Evolutionary conservation across 2,113 vertebrate species (phyloP).

Genomic region (Spea bombifrons): DNA sequence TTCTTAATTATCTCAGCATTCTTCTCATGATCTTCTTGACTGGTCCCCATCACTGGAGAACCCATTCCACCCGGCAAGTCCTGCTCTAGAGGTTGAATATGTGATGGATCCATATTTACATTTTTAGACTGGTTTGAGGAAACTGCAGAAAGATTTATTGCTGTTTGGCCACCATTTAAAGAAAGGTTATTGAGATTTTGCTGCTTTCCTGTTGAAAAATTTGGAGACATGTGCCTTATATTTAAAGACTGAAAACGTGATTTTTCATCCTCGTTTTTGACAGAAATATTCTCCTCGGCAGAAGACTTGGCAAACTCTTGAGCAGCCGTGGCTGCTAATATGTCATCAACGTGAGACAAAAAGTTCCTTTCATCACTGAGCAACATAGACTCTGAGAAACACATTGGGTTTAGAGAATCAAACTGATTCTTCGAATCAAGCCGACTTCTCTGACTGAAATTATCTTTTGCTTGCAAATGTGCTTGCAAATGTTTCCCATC

Average conservation of each 20-base stretch:
- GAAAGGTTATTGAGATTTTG: slow-evolving; percentile 74
- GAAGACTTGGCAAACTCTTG: slow-evolving; percentile 92
- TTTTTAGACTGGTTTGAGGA: slow-evolving; percentile 67
- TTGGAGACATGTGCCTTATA: slow-evolving; percentile 75
- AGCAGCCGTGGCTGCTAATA: slow-evolving; percentile 90
- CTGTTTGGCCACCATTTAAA: slow-evolving; percentile 80
- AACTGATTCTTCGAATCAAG: slow-evolving; percentile 90
- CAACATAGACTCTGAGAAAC: slow-evolving; percentile 92
- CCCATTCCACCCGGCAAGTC: slow-evolving; percentile 59
- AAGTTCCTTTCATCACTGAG: slow-evolving; percentile 92
- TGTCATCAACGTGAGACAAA: slow-evolving; percentile 94
- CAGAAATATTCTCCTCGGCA: slow-evolving; percentile 73
- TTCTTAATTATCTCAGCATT: slow-evolving; percentile 62
- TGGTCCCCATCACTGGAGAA: slow-evolving; percentile 59
- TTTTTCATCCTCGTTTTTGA: slow-evolving; percentile 78
- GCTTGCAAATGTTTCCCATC: slow-evolving; percentile 79
- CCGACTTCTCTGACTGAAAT: slow-evolving; percentile 78
- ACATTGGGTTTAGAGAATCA: slow-evolving; percentile 87
- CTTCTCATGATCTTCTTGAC: slow-evolving; percentile 67
- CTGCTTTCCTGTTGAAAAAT: slow-evolving; percentile 75
- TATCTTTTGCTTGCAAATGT: slow-evolving; percentile 73
- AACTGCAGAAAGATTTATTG: slow-evolving; percentile 72
- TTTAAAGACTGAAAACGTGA: slow-evolving; percentile 79
- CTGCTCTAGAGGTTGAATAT: slow-evolving; percentile 65
- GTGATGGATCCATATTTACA: slow-evolving; percentile 67